Conservation (phyloP, 2,888 invertebrate species). For the Lumbricus terrestris region DNA sequence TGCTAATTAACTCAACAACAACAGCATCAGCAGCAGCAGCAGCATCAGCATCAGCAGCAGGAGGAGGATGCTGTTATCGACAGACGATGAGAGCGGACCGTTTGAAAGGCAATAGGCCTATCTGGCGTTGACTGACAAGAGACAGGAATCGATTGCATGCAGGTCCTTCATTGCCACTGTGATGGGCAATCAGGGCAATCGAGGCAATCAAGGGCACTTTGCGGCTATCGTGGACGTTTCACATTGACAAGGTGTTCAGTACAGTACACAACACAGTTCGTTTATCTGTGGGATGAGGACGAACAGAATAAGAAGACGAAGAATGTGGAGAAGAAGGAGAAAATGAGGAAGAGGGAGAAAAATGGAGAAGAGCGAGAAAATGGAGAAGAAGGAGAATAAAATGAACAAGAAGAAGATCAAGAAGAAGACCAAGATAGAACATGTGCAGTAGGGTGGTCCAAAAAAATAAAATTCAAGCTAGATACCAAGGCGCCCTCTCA, state of each 20-base stretch:
- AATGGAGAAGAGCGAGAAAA: too few relatives aligned
- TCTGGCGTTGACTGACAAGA: neutral
- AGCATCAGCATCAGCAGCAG: too few relatives aligned
- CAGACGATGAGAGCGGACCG: neutral
- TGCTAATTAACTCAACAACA: neutral
- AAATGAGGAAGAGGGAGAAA: neutral
- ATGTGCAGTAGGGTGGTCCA: too few relatives aligned
- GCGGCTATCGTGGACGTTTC: neutral
- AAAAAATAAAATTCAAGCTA: too few relatives aligned
- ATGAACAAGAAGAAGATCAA: neutral
- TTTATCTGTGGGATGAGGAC: neutral
- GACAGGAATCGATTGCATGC: neutral
- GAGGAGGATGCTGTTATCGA: too few relatives aligned
- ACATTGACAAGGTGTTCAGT: neutral
- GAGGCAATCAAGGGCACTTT: neutral
- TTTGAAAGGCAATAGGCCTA: too few relatives aligned
- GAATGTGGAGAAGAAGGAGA: neutral
- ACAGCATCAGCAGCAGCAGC: too few relatives aligned
- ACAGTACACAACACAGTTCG: neutral
- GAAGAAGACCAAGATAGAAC: too few relatives aligned
- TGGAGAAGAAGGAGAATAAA: too few relatives aligned
- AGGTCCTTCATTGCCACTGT: too few relatives aligned
- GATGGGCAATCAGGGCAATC: too few relatives aligned
- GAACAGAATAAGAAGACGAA: neutral
- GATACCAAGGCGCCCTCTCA: too few relatives aligned